These are phyloP conservation scores for Beroe forskalii DNA, from an alignment of 37 sponge, comb jelly and placozoan species.

Conservation along the genomic window DNA sequence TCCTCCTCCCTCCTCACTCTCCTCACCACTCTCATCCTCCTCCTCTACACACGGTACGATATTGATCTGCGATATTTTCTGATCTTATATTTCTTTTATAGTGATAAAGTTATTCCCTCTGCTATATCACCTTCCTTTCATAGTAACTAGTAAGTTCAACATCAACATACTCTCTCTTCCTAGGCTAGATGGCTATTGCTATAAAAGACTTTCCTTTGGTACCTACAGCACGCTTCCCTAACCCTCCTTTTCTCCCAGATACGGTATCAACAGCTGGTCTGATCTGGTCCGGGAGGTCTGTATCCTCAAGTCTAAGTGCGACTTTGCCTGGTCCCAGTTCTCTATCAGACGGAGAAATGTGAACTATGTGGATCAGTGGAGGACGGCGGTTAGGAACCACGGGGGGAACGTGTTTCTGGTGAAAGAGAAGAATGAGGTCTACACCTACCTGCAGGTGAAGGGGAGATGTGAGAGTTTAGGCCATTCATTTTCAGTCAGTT, in stretches of 20 bases:
- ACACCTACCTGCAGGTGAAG: slow-evolving; percentile 18
- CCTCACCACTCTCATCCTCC: not conserved
- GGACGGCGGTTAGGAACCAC: not conserved
- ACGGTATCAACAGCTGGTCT: slow-evolving; percentile 9
- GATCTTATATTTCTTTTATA: too few relatives aligned
- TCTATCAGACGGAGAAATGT: not conserved
- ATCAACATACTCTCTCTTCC: too few relatives aligned
- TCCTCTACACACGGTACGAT: not conserved
- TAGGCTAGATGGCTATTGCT: too few relatives aligned
- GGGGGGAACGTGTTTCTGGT: not conserved
- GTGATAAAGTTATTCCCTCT: too few relatives aligned
- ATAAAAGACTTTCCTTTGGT: too few relatives aligned
- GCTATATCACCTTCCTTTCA: too few relatives aligned
- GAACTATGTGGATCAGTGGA: slow-evolving; percentile 43
- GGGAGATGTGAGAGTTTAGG: not conserved
- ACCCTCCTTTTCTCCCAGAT: not conserved
- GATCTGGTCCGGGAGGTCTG: not conserved
- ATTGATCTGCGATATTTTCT: too few relatives aligned
- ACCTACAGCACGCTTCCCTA: not conserved
- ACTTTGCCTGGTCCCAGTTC: not conserved
- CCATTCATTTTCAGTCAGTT: too few relatives aligned
- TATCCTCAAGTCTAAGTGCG: slow-evolving; percentile 8
- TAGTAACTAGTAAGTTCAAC: too few relatives aligned
- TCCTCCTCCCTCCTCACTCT: not conserved
- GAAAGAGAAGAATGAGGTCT: not conserved